Conservation (phyloP, 2,797 vertebrate species). For the Gymnoscopelus braueri region DNA sequence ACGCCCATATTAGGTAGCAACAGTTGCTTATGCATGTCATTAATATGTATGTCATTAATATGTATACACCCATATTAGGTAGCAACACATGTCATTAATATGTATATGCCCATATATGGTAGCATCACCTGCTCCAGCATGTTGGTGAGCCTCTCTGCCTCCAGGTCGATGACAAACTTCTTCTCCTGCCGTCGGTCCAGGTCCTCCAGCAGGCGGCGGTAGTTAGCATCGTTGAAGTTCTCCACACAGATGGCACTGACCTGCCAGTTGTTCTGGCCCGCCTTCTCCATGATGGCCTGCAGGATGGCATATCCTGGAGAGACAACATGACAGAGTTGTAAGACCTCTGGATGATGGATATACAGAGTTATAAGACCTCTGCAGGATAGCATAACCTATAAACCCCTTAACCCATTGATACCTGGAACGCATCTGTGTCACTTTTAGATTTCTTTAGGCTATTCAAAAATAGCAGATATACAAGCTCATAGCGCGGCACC, state of each 20-base stretch:
- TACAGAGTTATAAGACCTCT: too few relatives aligned
- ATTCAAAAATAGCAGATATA: too few relatives aligned
- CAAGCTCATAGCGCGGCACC: too few relatives aligned
- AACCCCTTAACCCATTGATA: too few relatives aligned
- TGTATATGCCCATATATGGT: neutral
- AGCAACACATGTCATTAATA: neutral
- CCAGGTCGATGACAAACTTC: constrained; percentile 98
- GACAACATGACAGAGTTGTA: neutral
- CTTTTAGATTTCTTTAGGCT: too few relatives aligned
- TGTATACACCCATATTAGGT: too few relatives aligned
- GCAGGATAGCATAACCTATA: too few relatives aligned
- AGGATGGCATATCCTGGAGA: constrained; percentile 94
- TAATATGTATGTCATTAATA: too few relatives aligned
- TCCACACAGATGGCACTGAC: constrained; percentile 99
- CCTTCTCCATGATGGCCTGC: constrained; percentile 99
- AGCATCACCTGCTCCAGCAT: constrained; percentile 96
- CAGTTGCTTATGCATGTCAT: too few relatives aligned
- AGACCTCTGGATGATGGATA: too few relatives aligned
- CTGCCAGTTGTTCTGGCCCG: constrained; percentile 98
- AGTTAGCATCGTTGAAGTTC: constrained; percentile 97
- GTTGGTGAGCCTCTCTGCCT: constrained; percentile 96
- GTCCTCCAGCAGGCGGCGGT: constrained; percentile 95
- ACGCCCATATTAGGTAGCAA: too few relatives aligned
- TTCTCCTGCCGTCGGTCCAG: constrained; percentile 96
- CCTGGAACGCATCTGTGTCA: too few relatives aligned